These are phyloP conservation scores for Philereme transversata DNA, from an alignment of 2,888 invertebrate species.

Conservation along the genomic window DNA sequence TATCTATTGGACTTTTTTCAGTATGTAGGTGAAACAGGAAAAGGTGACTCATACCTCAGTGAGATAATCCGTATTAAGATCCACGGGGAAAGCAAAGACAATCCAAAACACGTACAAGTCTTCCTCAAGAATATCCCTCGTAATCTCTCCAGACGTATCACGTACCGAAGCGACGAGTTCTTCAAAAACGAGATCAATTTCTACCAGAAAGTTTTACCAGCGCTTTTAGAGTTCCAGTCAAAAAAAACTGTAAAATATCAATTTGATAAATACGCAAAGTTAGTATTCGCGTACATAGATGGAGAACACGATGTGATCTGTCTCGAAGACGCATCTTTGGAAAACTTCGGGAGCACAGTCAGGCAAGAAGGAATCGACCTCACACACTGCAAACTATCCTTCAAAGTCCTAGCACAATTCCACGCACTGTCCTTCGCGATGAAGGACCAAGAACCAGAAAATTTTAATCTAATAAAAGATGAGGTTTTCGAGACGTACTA, in stretches of 20 bases:
- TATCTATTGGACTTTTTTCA: conserved; percentile 38
- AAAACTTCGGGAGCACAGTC: conserved; percentile 70
- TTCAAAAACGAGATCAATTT: conserved; percentile 89
- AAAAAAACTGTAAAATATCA: conserved; percentile 69
- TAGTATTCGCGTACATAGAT: conserved; percentile 75
- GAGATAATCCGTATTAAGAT: conserved; percentile 85
- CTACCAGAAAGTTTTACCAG: conserved; percentile 82
- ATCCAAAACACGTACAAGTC: conserved; percentile 71
- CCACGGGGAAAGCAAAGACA: conserved; percentile 63
- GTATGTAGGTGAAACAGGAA: conserved; percentile 76
- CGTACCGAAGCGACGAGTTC: conserved; percentile 87
- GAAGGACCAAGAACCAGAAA: conserved; percentile 78
- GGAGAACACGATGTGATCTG: conserved; percentile 83
- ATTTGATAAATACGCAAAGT: conserved; percentile 75
- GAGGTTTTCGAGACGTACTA: conserved; percentile 84
- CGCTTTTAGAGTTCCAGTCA: conserved; percentile 70
- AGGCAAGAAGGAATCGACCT: conserved; percentile 79
- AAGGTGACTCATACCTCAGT: conserved; percentile 89
- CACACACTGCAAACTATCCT: conserved; percentile 75
- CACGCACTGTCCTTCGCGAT: conserved; percentile 85
- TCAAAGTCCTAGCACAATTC: conserved; percentile 82
- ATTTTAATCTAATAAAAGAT: conserved; percentile 69
- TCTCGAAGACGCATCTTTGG: conserved; percentile 79
- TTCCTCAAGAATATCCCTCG: conserved; percentile 87
- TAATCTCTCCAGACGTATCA: conserved; percentile 84